Evolutionary conservation across 35 echinoderm and acorn worm species (phyloP).

Genomic region (Ptychodera flava): DNA sequence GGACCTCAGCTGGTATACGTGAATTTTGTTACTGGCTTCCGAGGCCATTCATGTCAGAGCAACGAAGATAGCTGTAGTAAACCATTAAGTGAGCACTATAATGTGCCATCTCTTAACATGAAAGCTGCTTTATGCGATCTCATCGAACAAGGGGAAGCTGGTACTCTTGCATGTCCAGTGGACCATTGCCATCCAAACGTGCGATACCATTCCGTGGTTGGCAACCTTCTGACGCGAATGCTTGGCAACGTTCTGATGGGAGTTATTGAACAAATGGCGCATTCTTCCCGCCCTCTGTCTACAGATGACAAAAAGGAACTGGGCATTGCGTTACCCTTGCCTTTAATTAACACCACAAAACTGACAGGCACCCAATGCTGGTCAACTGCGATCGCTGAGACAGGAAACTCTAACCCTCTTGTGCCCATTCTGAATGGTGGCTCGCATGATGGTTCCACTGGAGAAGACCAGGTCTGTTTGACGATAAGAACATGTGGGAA

Average conservation of each 20-base stretch:
- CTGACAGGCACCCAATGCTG: neutral
- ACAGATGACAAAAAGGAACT: neutral
- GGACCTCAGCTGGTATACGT: neutral
- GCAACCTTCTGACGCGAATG: neutral
- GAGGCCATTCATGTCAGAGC: neutral
- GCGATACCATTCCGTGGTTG: neutral
- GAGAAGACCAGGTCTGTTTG: neutral
- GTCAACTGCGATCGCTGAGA: neutral
- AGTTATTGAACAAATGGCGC: neutral
- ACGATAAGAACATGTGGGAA: neutral
- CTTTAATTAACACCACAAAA: neutral
- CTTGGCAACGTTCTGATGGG: neutral
- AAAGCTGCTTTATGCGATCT: neutral
- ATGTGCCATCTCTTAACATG: neutral
- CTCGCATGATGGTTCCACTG: neutral
- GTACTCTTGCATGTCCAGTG: neutral
- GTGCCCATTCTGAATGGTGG: neutral
- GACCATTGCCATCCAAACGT: neutral
- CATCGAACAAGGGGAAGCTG: neutral
- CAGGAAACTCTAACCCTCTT: neutral
- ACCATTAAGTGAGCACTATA: neutral
- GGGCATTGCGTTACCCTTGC: neutral
- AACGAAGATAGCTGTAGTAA: neutral
- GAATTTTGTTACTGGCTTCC: neutral
- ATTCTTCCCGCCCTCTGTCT: neutral